phyloP scores from a whole-genome alignment of 2,888 invertebrate genomes.

The Drosophila mimetica region DNA sequence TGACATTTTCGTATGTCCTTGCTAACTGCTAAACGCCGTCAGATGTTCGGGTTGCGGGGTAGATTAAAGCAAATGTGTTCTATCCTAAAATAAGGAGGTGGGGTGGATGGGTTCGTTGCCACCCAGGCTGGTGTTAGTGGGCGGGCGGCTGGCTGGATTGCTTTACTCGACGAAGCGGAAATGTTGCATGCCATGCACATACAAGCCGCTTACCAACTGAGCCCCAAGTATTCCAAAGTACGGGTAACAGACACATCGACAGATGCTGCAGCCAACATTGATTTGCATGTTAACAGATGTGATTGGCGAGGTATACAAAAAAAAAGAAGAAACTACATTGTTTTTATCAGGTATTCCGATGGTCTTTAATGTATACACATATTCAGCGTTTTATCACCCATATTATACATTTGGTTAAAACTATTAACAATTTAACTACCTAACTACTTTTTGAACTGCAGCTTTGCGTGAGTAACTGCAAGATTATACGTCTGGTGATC shows the following conservation, averaged over 20 bases:
- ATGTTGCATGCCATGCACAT: constrained; percentile 29
- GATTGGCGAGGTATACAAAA: neutral
- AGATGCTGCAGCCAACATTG: constrained; percentile 22
- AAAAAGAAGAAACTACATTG: neutral
- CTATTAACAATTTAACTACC: too few species aligned
- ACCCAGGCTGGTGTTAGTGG: neutral
- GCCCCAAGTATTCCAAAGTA: constrained; percentile 3
- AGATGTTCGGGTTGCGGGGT: neutral
- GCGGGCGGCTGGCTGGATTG: neutral
- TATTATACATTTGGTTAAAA: too few species aligned
- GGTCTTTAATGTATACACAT: too few species aligned
- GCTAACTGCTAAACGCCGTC: neutral
- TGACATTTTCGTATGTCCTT: neutral
- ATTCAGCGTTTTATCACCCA: too few species aligned
- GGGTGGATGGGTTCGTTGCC: neutral
- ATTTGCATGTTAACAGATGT: constrained; percentile 28
- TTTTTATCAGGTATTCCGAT: neutral
- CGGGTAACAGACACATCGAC: constrained; percentile 2
- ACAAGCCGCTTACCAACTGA: constrained; percentile 19
- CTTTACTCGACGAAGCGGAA: constrained; percentile 6
- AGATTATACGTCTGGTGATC: too few species aligned
- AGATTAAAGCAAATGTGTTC: constrained; percentile 3
- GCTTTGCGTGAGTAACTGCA: too few species aligned
- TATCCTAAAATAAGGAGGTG: neutral
- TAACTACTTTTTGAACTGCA: too few species aligned